Evolutionary conservation across 1,140 invertebrate genomes (phyloP).

Genomic region (Drosophila repleta): DNA sequence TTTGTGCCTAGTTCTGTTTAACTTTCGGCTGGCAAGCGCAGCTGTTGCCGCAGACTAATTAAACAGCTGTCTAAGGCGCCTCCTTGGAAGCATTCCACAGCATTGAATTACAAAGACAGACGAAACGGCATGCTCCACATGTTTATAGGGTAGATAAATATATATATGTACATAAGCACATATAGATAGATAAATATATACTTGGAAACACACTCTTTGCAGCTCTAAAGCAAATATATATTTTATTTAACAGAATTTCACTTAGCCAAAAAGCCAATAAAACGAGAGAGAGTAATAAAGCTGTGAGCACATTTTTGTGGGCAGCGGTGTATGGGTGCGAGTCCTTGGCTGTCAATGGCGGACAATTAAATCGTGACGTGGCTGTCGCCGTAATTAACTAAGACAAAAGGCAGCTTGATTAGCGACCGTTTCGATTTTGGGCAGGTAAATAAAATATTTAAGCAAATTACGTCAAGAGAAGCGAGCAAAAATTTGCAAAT

Average conservation of each 20-base stretch:
- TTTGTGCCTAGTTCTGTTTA: conserved; percentile 33
- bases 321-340: conserved; percentile 3
- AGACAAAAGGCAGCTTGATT: conserved; percentile 56
- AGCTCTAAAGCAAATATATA: neutral
- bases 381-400: conserved; percentile 23
- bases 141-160: neutral
- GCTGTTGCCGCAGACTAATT: conserved; percentile 59
- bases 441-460: conserved; percentile 70
- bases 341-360: conserved; percentile 38
- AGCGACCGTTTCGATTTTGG: conserved; percentile 58
- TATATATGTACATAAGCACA: neutral
- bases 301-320: neutral
- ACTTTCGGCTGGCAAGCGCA: conserved; percentile 29
- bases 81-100: conserved; percentile 41
- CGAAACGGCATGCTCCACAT: neutral
- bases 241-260: neutral
- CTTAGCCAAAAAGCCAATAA: neutral
- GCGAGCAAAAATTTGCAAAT: conserved; percentile 68
- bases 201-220: conserved; percentile 8
- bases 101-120: conserved; percentile 39
- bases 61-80: conserved; percentile 58
- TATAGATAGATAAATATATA: too few species aligned
- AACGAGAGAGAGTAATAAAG: neutral
- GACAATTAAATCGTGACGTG: conserved; percentile 21
- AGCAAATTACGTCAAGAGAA: conserved; percentile 66